Conservation (phyloP, 35 echinoderm and acorn worm genomes). For the Stichopus chloronotus region DNA sequence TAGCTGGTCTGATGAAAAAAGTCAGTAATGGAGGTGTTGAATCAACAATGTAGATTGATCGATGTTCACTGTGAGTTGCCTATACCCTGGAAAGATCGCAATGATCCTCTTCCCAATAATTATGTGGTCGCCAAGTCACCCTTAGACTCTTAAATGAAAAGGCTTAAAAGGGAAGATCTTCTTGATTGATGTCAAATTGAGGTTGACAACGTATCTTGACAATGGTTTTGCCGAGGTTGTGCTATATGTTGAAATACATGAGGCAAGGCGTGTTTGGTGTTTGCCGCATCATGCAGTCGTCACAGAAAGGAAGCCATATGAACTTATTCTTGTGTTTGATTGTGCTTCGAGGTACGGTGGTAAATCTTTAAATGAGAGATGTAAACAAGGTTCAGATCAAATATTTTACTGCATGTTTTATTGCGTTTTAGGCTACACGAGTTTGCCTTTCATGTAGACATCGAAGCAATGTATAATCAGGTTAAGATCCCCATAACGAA, state of each 20-base stretch:
- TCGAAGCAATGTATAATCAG: conserved; percentile 29
- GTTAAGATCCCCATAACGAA: conserved; percentile 6
- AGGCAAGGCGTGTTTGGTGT: conserved; percentile 44
- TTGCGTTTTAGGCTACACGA: conserved; percentile 14
- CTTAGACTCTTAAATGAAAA: conserved; percentile 25
- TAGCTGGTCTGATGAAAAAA: conserved; percentile 23
- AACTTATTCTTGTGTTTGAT: conserved; percentile 45
- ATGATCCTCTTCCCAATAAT: conserved; percentile 20
- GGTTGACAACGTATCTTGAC: background rate
- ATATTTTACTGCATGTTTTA: background rate
- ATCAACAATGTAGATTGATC: conserved; percentile 30
- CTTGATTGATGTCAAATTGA: conserved; percentile 6
- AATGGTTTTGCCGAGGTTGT: conserved; percentile 16
- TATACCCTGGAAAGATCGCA: conserved; percentile 33
- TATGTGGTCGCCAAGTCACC: background rate
- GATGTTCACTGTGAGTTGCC: conserved; percentile 15
- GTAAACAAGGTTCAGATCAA: conserved; percentile 22
- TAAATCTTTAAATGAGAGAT: conserved; percentile 48
- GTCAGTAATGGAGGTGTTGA: conserved; percentile 21
- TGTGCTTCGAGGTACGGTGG: conserved; percentile 51
- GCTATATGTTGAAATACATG: conserved; percentile 12
- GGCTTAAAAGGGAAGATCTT: conserved; percentile 18
- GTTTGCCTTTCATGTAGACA: conserved; percentile 9
- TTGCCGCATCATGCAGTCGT: conserved; percentile 53
- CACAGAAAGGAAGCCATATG: conserved; percentile 31